Percentiles rank a stretch among this genome's conserved stretches.
Evolutionary conservation across 2,888 invertebrate species (phyloP).

Genomic region (Rotaria sp.): DNA sequence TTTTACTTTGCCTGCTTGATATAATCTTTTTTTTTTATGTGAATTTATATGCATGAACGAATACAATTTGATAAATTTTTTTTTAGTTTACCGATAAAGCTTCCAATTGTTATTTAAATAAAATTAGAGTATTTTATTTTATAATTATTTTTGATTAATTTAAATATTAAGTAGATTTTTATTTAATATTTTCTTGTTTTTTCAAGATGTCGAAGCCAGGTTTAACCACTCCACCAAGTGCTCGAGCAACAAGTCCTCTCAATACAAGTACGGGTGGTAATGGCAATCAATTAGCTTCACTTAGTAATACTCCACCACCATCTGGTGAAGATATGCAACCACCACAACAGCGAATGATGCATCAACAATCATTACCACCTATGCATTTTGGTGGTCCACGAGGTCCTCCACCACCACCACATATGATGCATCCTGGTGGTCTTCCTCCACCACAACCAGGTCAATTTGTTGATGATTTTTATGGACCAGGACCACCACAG

Average conservation of each 20-base stretch:
- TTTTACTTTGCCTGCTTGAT: too few species aligned
- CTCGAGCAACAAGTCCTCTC: not conserved
- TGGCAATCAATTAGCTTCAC: not conserved
- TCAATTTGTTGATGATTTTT: not conserved
- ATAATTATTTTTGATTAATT: not conserved
- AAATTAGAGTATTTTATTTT: not conserved
- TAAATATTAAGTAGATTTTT: not conserved
- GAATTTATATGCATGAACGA: not conserved
- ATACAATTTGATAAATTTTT: not conserved
- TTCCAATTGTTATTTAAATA: not conserved
- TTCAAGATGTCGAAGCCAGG: constrained; percentile 3
- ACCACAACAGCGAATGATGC: not conserved
- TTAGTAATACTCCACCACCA: not conserved
- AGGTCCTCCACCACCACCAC: not conserved
- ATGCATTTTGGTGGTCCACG: not conserved
- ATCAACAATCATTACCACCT: not conserved
- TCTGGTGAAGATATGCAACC: not conserved
- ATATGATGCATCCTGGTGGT: constrained; percentile 2
- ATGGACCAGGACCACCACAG: not conserved
- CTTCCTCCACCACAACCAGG: not conserved
- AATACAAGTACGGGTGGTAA: not conserved
- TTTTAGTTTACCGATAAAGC: too few species aligned
- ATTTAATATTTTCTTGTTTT: not conserved
- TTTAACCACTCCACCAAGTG: constrained; percentile 16
- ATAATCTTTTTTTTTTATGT: not conserved